Evolutionary conservation across 35 echinoderm and acorn worm genomes (phyloP).

Genomic region (Heliocidaris erythrogramma): DNA sequence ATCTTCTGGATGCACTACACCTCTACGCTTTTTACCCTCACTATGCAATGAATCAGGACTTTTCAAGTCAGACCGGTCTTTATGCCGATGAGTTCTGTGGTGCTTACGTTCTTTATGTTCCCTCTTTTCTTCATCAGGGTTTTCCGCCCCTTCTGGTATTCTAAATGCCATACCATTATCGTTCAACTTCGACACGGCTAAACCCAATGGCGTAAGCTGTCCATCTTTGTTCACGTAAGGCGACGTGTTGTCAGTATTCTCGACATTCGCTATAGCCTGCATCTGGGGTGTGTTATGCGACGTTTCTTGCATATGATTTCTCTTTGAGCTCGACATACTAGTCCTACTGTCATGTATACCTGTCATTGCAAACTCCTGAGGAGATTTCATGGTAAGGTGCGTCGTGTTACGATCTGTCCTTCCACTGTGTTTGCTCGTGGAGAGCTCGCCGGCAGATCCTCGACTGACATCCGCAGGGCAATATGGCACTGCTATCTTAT

Average conservation of each 20-base stretch:
- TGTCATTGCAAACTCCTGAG: conserved; percentile 61
- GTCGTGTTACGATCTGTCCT: conserved; percentile 84
- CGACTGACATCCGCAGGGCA: conserved; percentile 53
- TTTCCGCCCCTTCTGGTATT: conserved; percentile 70
- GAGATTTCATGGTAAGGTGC: conserved; percentile 73
- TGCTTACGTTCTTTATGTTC: background rate
- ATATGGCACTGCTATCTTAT: conserved; percentile 61
- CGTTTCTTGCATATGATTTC: background rate
- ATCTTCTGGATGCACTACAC: conserved; percentile 9
- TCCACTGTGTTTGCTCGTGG: conserved; percentile 56
- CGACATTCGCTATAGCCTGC: conserved; percentile 58
- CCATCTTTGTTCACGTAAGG: conserved; percentile 79
- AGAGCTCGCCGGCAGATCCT: conserved; percentile 51
- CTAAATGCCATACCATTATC: conserved; percentile 52
- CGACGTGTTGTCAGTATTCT: conserved; percentile 67
- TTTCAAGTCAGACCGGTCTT: conserved; percentile 20
- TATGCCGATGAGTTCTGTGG: conserved; percentile 45
- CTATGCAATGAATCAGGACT: conserved; percentile 31
- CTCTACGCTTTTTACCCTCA: conserved; percentile 37
- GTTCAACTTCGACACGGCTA: conserved; percentile 49
- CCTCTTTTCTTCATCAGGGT: background rate
- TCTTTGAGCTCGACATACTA: conserved; percentile 52
- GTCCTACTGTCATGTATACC: conserved; percentile 72
- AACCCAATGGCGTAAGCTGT: conserved; percentile 63
- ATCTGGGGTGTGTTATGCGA: background rate